Base-by-base conservation (phyloP, 2,888 invertebrate genomes). In the Leptothorax acervorum region DNA sequence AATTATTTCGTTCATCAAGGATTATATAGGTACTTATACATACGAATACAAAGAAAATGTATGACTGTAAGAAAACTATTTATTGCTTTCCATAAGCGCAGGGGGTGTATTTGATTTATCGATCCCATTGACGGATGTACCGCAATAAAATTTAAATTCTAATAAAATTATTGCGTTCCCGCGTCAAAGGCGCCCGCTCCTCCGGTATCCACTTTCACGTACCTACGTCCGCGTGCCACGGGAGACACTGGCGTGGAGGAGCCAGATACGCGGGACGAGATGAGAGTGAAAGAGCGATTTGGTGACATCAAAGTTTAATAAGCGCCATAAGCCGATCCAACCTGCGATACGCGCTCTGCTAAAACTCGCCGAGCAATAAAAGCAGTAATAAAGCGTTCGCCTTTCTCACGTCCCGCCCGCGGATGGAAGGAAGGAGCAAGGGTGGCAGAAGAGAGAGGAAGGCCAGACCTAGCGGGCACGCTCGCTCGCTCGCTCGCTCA, bases 361-460 rank as follows among this genome's bases (percentile, higher is more conserved):
- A 90, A 90, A 91, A 91, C 85, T 91, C 89, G 87, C 74, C 89
- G 89, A 88, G 93, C 91, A 93, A 93, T 94, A 93, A 94, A 94
- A 91, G 84, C 88, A 82, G 92, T 89, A 93, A 93, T 94, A 93
- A 93, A 92, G 92, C 91, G 89, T 88, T 88, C 87, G 88, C 73
- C 88, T 88, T 86, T 90, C 90, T 90, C 89, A 85, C 90, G 86
- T 89, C 53, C 65, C 66, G 48, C 48, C 62, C 71, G 83, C 62
- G 89, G 75, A 63, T 62, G 84, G 87, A 68, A 79, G 75, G 75
- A 81, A 87, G 88, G 86, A 78, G 71, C 42, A 70, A 82, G 86
- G 84, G 70, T 63, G 66, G 55, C 39, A 57, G 18, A 57, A 81
- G 55, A 76, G 55, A 76, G 78, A 71, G 23, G 60, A 70, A 35